Base-by-base conservation (phyloP, 2,797 vertebrate species). In the Xenentodon cancila region DNA sequence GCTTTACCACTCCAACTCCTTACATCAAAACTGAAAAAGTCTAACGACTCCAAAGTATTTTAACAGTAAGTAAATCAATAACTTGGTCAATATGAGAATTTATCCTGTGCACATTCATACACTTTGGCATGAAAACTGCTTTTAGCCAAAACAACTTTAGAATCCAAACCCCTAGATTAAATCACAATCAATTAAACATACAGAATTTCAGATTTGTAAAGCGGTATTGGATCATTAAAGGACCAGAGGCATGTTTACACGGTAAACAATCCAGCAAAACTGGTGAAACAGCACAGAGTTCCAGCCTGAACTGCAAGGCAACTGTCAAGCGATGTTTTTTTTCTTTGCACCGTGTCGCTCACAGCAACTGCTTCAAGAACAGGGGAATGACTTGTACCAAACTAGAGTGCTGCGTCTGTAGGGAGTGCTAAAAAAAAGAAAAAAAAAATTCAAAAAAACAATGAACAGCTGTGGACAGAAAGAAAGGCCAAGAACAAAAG, bases 401-500 rank as follows among this genome's bases (percentile, higher is more conserved):
- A 83, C 71, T 78, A 59, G 78, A 75, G 44, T 78, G 71, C 27
- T 48, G 53, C 53, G 63, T 71, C 80, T 74, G 57, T 71, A 48
- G 78, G 77, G 67, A 5, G 9, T 5, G 59, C 46, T 47, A 47
- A 16, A 54, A 50, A 49, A 42, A 7, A 20, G 25, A 25, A 25
- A 25, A 25, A n/a, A n/a, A n/a, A n/a, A n/a, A n/a, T n/a, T n/a
- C n/a, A n/a, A n/a, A n/a, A n/a, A 25, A 3, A 12, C 1, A 48
- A 68, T 19, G 44, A 43, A 72, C 30, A 71, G 40, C 48, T 11
- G 32, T 34, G 32, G 32, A 34, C 32, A 34, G 32, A 34, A 7
- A 11, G 32, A 34, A 34, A 11, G 9, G 7, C 32, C 9, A 34
- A 34, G 7, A 34, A 34, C 1, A 34, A 5, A 34, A 34, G 7